phyloP scores from a whole-genome alignment of 1,140 invertebrate species.

The Orius laevigatus region DNA sequence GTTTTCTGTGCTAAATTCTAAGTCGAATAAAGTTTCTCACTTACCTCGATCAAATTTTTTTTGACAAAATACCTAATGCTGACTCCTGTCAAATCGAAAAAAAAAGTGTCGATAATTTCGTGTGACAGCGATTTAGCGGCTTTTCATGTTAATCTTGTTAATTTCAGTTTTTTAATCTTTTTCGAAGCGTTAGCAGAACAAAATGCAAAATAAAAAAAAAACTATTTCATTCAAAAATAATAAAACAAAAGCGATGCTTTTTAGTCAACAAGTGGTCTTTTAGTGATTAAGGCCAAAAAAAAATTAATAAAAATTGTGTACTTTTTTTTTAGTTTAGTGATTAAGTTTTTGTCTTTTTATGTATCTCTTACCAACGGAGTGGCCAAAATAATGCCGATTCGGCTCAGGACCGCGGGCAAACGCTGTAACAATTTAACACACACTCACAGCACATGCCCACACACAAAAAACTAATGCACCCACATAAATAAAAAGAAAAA shows the following conservation, averaged over 20 bases:
- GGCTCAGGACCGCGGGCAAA: constrained; percentile 77
- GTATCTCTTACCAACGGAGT: constrained; percentile 70
- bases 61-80: too few relatives aligned
- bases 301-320: not conserved
- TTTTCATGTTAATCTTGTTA: too few relatives aligned
- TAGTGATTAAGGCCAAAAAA: not conserved
- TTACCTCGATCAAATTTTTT: too few relatives aligned
- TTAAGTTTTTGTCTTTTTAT: constrained; percentile 6
- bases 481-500: too few relatives aligned
- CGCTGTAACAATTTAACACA: constrained; percentile 48
- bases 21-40: too few relatives aligned
- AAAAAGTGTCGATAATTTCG: too few relatives aligned
- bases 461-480: too few relatives aligned
- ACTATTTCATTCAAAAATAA: not conserved
- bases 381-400: constrained; percentile 83
- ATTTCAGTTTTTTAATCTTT: too few relatives aligned
- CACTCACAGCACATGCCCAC: constrained; percentile 12
- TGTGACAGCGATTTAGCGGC: too few relatives aligned
- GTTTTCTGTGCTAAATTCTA: too few relatives aligned
- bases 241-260: not conserved
- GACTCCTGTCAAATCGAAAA: too few relatives aligned
- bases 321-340: constrained; percentile 4
- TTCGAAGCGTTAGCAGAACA: not conserved
- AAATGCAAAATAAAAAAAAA: constrained; percentile 3
- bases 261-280: constrained; percentile 1